Evolutionary conservation across 2,113 vertebrate genomes (phyloP).

Genomic region (Peromyscus californicus): DNA sequence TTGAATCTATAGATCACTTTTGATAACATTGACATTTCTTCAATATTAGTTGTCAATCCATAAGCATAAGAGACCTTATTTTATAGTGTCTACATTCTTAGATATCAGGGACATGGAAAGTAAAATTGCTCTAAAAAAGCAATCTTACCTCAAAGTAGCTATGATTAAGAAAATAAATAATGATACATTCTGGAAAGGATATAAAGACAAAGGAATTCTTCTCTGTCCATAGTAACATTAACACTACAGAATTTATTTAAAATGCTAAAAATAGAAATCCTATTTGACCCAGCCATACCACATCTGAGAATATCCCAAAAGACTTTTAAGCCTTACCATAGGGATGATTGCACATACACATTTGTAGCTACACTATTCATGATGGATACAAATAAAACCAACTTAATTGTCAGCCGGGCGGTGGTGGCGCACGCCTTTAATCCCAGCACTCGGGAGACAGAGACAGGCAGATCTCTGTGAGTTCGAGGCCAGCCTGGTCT

Average conservation of each 20-base stretch:
- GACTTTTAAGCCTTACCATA: background rate
- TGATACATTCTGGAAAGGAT: background rate
- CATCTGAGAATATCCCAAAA: background rate
- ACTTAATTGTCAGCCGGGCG: rapidly evolving
- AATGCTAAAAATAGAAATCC: background rate
- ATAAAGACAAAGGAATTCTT: no score
- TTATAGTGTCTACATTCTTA: background rate
- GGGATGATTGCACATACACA: background rate
- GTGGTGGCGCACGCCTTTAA: no score
- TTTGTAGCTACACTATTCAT: background rate
- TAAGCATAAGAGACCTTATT: background rate
- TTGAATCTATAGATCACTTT: background rate
- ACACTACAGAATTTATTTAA: background rate
- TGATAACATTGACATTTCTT: background rate
- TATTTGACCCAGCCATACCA: background rate
- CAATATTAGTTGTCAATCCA: background rate
- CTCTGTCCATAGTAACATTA: background rate
- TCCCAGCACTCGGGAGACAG: no score
- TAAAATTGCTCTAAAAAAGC: background rate
- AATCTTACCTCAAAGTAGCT: background rate
- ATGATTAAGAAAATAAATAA: background rate
- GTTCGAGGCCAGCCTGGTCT: no score
- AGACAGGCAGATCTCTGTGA: no score
- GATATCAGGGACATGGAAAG: background rate
- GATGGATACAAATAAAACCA: background rate